Conservation (phyloP, 2,888 invertebrate genomes). For the Philaethria dido region DNA sequence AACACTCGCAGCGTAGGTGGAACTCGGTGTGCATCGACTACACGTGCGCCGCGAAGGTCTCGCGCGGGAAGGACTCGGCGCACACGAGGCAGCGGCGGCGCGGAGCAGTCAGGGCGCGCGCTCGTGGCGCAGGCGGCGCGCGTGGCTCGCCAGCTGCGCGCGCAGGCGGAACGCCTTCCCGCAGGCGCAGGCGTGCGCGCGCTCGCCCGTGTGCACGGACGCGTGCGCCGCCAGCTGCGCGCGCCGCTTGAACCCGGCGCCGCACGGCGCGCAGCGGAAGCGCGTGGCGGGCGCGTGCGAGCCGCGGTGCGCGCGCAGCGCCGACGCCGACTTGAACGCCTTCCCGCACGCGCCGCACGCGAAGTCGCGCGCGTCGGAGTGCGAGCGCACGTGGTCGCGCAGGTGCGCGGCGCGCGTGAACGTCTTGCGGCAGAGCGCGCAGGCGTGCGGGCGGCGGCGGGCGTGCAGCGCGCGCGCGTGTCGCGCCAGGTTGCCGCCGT, state of each 20-base stretch:
- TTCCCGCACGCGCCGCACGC: conserved; percentile 83
- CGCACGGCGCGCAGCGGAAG: conserved; percentile 77
- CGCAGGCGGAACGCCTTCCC: conserved; percentile 75
- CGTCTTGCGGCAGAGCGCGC: conserved; percentile 70
- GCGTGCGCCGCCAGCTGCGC: conserved; percentile 81
- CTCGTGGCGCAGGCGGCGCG: conserved; percentile 47
- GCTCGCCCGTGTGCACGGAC: conserved; percentile 82
- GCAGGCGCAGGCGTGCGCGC: conserved; percentile 81
- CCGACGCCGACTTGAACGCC: conserved; percentile 77
- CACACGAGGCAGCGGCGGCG: conserved; percentile 28
- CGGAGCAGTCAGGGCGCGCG: too few relatives aligned
- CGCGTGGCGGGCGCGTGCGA: conserved; percentile 64
- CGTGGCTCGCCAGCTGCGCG: conserved; percentile 58
- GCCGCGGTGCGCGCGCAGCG: conserved; percentile 75
- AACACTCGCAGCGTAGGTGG: conserved; percentile 72
- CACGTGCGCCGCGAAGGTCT: conserved; percentile 34
- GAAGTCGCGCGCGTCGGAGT: conserved; percentile 70
- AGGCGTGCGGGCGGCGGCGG: conserved; percentile 72
- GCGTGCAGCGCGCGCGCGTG: conserved; percentile 79
- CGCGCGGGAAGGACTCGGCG: conserved; percentile 55
- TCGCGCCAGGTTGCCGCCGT: conserved; percentile 76
- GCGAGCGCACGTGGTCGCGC: conserved; percentile 78
- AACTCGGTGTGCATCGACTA: conserved; percentile 42
- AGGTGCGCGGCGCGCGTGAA: conserved; percentile 78
- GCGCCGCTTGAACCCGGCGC: conserved; percentile 79